Conservation (phyloP, 37 sponge, comb jelly and placozoan genomes). For the Oopsacas minuta region DNA sequence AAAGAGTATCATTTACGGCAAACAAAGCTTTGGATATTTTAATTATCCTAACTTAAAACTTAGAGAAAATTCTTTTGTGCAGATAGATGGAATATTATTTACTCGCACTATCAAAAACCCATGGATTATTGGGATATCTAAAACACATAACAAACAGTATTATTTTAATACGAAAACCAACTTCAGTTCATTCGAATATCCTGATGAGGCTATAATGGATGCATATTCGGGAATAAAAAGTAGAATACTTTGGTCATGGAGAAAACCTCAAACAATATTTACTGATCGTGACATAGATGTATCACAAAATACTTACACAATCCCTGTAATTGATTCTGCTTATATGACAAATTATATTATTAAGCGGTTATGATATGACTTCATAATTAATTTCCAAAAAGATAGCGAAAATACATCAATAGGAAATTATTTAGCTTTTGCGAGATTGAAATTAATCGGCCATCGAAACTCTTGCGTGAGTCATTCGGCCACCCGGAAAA, state of each 20-base stretch:
- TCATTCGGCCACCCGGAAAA: too few species aligned
- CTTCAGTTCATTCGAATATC: neutral
- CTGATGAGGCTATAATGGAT: neutral
- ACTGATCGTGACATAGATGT: too few species aligned
- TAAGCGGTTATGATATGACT: too few species aligned
- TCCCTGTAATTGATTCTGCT: too few species aligned
- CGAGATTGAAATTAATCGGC: too few species aligned
- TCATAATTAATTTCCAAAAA: too few species aligned
- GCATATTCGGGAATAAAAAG: neutral
- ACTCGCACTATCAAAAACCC: neutral
- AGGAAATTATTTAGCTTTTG: too few species aligned
- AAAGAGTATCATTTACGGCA: neutral
- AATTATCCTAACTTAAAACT: neutral
- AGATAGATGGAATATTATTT: neutral
- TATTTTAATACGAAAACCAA: constrained; percentile 14
- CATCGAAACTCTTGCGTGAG: too few species aligned
- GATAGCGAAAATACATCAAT: too few species aligned
- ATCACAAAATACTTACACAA: too few species aligned
- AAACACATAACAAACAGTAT: neutral
- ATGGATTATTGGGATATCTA: neutral
- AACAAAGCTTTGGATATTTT: neutral
- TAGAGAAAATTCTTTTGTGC: neutral
- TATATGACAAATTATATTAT: too few species aligned
- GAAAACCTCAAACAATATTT: too few species aligned
- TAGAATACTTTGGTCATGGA: neutral